These are phyloP conservation scores for Cerastoderma edule DNA, from an alignment of 2,888 invertebrate genomes.

Conservation along the genomic window DNA sequence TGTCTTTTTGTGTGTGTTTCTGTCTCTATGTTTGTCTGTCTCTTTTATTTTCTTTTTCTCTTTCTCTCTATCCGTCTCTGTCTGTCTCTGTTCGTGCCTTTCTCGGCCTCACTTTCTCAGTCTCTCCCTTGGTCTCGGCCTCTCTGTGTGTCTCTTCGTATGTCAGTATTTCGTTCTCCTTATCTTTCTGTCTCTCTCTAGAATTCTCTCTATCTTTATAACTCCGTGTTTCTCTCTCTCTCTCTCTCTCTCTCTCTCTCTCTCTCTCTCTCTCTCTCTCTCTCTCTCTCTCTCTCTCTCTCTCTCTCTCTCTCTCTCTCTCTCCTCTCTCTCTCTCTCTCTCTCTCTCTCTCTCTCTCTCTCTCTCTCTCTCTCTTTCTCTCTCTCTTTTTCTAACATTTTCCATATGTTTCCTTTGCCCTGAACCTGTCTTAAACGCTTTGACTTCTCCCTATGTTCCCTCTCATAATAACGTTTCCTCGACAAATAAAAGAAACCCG, in stretches of 20 bases:
- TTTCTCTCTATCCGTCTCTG: slow-evolving; percentile 2
- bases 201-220: not conserved
- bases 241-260: slow-evolving; percentile 26
- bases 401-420: not conserved
- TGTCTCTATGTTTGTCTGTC: not conserved
- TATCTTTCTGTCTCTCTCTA: slow-evolving; percentile 6
- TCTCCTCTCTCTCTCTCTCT: not conserved
- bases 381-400: not conserved
- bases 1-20: not conserved
- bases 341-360: not conserved
- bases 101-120: not conserved
- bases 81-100: not conserved
- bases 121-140: not conserved
- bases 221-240: slow-evolving; percentile 9
- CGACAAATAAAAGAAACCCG: too few species aligned
- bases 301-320: slow-evolving; percentile 26
- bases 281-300: slow-evolving; percentile 28
- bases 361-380: not conserved
- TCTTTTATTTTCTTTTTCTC: not conserved
- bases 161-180: not conserved
- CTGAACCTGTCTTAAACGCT: too few species aligned
- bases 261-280: slow-evolving; percentile 19
- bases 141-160: not conserved
- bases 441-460: too few species aligned
- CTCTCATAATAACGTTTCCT: too few species aligned